Conservation (phyloP, 37 sponge, comb jelly and placozoan genomes). For the Theonella swinhoei region DNA sequence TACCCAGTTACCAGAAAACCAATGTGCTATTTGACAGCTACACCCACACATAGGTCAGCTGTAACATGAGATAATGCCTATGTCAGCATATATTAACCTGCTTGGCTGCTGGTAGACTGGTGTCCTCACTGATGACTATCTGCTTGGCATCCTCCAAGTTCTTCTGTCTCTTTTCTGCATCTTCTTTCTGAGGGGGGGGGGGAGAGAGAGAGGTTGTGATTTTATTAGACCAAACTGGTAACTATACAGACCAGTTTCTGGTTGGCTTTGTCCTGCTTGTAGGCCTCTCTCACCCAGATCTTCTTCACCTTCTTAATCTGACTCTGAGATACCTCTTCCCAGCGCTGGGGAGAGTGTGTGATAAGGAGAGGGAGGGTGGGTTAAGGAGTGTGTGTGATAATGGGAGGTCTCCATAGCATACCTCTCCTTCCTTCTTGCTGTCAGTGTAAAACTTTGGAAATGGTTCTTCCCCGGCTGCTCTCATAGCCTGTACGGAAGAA, state of each 20-base stretch:
- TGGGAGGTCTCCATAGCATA: conserved; percentile 21
- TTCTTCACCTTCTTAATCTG: conserved; percentile 96
- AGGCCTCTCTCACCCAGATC: conserved; percentile 62
- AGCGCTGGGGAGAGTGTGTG: conserved; percentile 34
- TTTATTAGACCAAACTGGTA: neutral
- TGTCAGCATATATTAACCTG: conserved; percentile 3
- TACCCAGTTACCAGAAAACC: too few species aligned
- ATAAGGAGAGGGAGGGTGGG: neutral
- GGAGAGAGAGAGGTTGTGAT: too few species aligned
- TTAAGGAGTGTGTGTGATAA: neutral
- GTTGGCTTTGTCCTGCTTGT: conserved; percentile 46
- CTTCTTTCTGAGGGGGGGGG: conserved; percentile 59
- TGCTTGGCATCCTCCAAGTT: conserved; percentile 90
- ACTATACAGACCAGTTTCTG: conserved; percentile 45
- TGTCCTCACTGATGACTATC: conserved; percentile 69
- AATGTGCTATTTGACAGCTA: too few species aligned
- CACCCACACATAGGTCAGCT: too few species aligned
- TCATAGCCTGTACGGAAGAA: conserved; percentile 61
- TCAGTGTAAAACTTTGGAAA: conserved; percentile 86
- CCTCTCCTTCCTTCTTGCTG: conserved; percentile 76
- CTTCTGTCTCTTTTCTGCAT: conserved; percentile 70
- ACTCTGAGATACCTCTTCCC: conserved; percentile 73
- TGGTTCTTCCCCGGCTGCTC: conserved; percentile 63
- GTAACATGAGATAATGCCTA: too few species aligned
- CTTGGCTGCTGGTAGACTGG: conserved; percentile 73